Conservation (phyloP, 2,888 invertebrate genomes). For the Ischnus inquisitorius region DNA sequence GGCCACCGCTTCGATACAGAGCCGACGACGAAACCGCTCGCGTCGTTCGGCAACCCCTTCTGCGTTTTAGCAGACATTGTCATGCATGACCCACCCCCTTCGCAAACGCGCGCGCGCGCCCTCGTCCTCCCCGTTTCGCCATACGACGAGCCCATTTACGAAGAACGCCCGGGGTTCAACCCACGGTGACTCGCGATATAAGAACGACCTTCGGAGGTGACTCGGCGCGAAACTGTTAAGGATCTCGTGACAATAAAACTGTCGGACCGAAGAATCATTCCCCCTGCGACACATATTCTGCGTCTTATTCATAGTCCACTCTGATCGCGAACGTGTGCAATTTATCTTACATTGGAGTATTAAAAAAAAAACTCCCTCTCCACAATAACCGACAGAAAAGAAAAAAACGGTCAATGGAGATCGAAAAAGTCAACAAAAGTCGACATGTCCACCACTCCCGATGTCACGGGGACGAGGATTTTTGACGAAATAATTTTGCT, state of each 20-base stretch:
- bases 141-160: constrained; percentile 10
- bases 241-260: constrained; percentile 55
- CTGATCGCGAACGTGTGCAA: constrained; percentile 11
- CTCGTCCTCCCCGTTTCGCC: not conserved
- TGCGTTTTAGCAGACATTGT: constrained; percentile 70
- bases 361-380: not conserved
- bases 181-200: constrained; percentile 47
- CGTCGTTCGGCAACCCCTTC: constrained; percentile 6
- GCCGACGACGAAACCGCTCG: constrained; percentile 58
- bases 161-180: not conserved
- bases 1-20: constrained; percentile 39
- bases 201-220: constrained; percentile 49
- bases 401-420: constrained; percentile 5
- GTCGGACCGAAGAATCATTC: constrained; percentile 50
- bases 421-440: constrained; percentile 24
- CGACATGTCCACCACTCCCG: constrained; percentile 13
- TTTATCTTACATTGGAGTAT: constrained; percentile 45
- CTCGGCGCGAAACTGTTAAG: constrained; percentile 34
- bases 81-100: constrained; percentile 69
- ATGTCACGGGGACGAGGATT: not conserved
- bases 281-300: not conserved
- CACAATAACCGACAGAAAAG: not conserved
- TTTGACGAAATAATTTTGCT: not conserved
- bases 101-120: not conserved
- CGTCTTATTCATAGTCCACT: constrained; percentile 21